Base-by-base conservation (phyloP, 1,140 invertebrate species). In the Lordiphosa stackelbergi region DNA sequence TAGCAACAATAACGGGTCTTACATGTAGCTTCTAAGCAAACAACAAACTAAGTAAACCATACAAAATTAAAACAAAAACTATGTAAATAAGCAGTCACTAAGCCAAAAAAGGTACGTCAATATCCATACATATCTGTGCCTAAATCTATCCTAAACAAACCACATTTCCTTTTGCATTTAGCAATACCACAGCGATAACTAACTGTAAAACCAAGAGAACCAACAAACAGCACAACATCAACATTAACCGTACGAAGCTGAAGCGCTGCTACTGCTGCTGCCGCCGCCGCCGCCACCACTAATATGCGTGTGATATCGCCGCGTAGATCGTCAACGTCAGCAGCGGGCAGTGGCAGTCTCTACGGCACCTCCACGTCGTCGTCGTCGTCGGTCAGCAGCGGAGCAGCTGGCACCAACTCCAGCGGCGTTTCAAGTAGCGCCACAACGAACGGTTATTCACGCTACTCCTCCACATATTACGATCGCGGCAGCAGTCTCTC, bases 241-340 rank as follows among this genome's bases (percentile, higher is more conserved):
- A 40, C 3, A n/a, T n/a, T n/a, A n/a, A 16, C 46, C 40, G 6
- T 49, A 24, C 49, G 31, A 24, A 56, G 46, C 24, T 22, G 16
- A 12, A 49, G 45, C 38, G 75, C 66, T 57, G 61, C 59, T 75
- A 60, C 59, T 16, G 56, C 58, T 48, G 53, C 65, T 48, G 65
- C 65, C 47, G 65, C 70, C 70, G 56, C 58, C 55, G 53, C 65
- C 47, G 64, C 65, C 47, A 66, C 71, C 68, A 69, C 59, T 85
- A 87, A 87, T 87, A 87, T 87, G 85, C 85, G 85, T 85, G 85
- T 87, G 69, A 86, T 87, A 69, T 85, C 85, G 85, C 85, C 85
- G 77, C 74, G 79, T 66, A 70, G 85, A 86, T 86, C 84, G 69
- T 86, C 85, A 71, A 75, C 78, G 68, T 85, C 85, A 83, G 71